Conservation (phyloP, 2,888 invertebrate species). For the Orthonevra nobilis region DNA sequence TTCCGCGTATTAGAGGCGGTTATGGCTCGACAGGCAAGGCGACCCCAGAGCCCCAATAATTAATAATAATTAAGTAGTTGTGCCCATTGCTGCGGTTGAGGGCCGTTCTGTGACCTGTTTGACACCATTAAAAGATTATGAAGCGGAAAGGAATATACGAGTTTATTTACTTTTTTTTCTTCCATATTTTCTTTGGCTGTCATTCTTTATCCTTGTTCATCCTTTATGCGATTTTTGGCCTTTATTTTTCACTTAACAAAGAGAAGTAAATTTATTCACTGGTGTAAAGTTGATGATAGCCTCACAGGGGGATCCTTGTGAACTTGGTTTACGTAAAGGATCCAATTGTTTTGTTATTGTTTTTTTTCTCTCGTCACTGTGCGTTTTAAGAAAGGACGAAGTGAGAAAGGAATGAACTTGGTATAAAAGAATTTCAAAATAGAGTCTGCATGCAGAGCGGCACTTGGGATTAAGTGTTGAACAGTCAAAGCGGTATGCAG, state of each 20-base stretch:
- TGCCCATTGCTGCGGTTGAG: not conserved
- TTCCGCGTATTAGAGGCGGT: not conserved
- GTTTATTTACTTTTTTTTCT: too few species aligned
- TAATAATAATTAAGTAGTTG: constrained; percentile 42
- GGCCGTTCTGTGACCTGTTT: constrained; percentile 15
- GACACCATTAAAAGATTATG: constrained; percentile 30
- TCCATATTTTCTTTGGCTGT: too few species aligned
- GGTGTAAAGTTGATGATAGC: constrained; percentile 57
- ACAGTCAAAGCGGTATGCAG: constrained; percentile 40
- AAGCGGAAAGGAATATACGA: too few species aligned
- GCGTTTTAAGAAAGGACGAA: not conserved
- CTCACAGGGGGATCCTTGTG: constrained; percentile 43
- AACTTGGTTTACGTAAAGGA: constrained; percentile 34
- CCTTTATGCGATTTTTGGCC: not conserved
- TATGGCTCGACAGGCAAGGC: constrained; percentile 4
- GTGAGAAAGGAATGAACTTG: constrained; percentile 1
- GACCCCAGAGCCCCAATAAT: not conserved
- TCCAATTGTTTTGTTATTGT: too few species aligned
- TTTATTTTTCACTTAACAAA: not conserved
- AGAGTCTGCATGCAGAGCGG: constrained; percentile 39
- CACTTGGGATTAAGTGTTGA: constrained; percentile 58
- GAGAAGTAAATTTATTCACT: constrained; percentile 34
- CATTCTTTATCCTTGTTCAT: constrained; percentile 10
- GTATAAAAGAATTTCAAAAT: constrained; percentile 44
- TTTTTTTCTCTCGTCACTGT: not conserved